Base-by-base conservation (phyloP, 2,888 invertebrate species). In the Scaptomyza cyrtandrae region DNA sequence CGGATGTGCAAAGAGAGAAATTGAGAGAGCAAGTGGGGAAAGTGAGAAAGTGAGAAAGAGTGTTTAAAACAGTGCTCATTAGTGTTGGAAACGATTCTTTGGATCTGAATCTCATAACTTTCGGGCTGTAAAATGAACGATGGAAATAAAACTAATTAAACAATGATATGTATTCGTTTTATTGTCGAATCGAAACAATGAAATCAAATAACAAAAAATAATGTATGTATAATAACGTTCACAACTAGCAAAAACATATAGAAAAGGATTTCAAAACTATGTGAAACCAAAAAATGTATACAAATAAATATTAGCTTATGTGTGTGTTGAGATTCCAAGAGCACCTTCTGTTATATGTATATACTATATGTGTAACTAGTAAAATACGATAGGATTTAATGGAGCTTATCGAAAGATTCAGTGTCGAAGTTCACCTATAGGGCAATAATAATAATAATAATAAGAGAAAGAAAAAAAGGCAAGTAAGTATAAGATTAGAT, bases 91-190 rank as follows among this genome's bases (percentile, higher is more conserved):
- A 1, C n/a, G 43, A 29, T n/a, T n/a, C 1, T n/a, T 10, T n/a
- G 27, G 57, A 44, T 19, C 27, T 24, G 0, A 65, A 53, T 53
- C 57, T 56, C 44, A 39, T 6, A 46, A 33, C n/a, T 37, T 24
- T 11, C n/a, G 9, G 52, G 37, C 55, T 46, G 55, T 24, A 24
- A 24, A 24, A 5, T 11, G 6, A 75, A 68, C 24, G 3, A 24
- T 2, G 24, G 1, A 24, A 24, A 24, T 65, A 53, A 85, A 73
- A 61, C 50, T 61, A 62, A 56, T 27, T 19, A 75, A 81, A 73
- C 67, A 78, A 86, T 83, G 80, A 86, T 86, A 84, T 81, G 75
- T 81, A 78, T 80, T 80, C 60, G 64, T 68, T 82, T 84, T 80
- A 86, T 80, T 80, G 71, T 65, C 72, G 66, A 71, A 61, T 60